Percentiles rank a stretch among this genome's conserved stretches.
These are phyloP conservation scores for Heterodera schachtii DNA, from an alignment of 1,140 invertebrate genomes.

Conservation along the genomic window DNA sequence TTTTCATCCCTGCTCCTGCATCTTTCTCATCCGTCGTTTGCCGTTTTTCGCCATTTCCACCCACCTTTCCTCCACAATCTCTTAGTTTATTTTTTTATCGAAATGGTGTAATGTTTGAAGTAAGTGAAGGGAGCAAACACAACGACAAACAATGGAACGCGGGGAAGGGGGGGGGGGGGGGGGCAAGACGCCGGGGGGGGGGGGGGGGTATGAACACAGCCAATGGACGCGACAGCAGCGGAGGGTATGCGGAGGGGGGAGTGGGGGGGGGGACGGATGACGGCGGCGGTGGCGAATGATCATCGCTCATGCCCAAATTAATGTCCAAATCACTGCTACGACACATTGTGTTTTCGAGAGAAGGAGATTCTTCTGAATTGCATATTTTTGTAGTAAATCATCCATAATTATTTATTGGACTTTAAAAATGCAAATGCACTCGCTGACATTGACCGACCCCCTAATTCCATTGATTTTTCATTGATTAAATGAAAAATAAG, in stretches of 20 bases:
- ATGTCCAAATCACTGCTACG: not conserved
- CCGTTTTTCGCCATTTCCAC: not conserved
- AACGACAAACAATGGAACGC: not conserved
- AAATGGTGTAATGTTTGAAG: not conserved
- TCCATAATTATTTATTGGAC: too few relatives aligned
- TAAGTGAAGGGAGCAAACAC: not conserved
- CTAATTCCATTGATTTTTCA: too few relatives aligned
- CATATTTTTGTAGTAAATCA: too few relatives aligned
- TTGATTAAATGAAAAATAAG: too few relatives aligned
- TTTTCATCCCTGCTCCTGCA: not conserved
- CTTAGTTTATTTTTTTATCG: not conserved
- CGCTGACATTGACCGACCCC: too few relatives aligned
- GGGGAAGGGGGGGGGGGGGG: too few relatives aligned
- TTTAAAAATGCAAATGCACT: too few relatives aligned
- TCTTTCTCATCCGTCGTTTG: not conserved
- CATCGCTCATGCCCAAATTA: not conserved
- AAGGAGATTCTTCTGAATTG: too few relatives aligned
- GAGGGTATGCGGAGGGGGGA: too few relatives aligned
- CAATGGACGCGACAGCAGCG: not conserved
- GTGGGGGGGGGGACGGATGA: not conserved
- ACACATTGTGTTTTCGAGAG: not conserved
- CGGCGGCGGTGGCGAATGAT: not conserved
- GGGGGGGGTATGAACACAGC: not conserved
- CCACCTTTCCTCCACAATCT: not conserved
- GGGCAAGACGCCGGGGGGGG: too few relatives aligned